phyloP scores from a whole-genome alignment of 2,888 invertebrate genomes.

The Meiosimyza platycephala region DNA sequence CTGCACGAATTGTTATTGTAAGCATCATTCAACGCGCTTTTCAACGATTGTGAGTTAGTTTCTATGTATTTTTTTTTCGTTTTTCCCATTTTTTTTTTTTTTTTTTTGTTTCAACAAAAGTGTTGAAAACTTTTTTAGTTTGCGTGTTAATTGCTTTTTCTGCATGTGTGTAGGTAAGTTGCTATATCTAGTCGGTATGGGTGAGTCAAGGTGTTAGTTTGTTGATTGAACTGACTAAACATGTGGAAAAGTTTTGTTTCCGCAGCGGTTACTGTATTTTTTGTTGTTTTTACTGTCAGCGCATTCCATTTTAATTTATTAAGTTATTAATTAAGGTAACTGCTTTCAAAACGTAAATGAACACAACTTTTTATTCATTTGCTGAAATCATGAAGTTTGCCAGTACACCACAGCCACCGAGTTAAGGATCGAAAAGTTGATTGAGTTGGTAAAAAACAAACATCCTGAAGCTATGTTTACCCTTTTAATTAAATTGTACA shows the following conservation, averaged over 20 bases:
- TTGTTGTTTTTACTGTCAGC: constrained; percentile 9
- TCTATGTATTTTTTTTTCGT: no score
- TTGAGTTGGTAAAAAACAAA: no score
- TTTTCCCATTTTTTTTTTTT: no score
- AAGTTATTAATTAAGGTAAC: not conserved
- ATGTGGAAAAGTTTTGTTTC: constrained; percentile 8
- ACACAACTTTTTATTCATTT: not conserved
- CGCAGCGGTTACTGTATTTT: not conserved
- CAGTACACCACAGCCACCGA: no score
- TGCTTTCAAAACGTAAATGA: constrained; percentile 1
- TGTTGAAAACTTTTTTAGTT: constrained; percentile 12
- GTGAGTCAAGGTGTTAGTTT: not conserved
- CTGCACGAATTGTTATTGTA: no score
- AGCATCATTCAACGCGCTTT: no score
- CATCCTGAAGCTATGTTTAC: no score
- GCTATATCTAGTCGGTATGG: not conserved
- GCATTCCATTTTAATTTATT: constrained; percentile 19
- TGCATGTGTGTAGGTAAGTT: constrained; percentile 1
- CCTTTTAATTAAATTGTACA: no score
- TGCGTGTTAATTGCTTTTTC: constrained; percentile 31
- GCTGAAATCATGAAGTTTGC: no score
- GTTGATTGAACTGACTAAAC: constrained; percentile 19
- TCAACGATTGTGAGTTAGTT: no score
- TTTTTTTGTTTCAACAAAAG: not conserved
- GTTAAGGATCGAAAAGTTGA: no score